Base-by-base conservation (phyloP, 1,140 invertebrate species). In the Portunus trituberculatus region DNA sequence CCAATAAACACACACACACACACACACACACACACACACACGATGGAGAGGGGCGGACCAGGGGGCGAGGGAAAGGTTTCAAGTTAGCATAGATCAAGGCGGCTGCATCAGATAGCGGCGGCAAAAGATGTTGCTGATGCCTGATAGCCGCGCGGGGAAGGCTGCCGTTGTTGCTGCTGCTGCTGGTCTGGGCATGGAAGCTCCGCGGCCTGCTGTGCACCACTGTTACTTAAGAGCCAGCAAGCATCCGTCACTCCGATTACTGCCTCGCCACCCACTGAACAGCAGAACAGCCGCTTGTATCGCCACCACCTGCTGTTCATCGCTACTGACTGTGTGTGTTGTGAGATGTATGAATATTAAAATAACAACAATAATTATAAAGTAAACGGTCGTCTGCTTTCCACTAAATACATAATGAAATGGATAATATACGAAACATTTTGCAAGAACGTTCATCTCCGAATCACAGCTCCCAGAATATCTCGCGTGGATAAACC, bases 11-110 rank as follows among this genome's bases (percentile, higher is more conserved):
- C 67, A 76, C 67, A 76, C 67, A 76, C 67, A 76, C 67, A 76
- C 67, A 76, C 67, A 76, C 67, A 76, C 67, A 76, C 67, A 76
- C 67, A 76, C 67, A 76, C 67, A 76, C 52, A 59, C 52, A 59
- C 52, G 16, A n/a, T 20, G 67, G 67, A n/a, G 52, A 59, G 67
- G 67, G 67, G 67, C 20, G 67, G 67, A n/a, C 16, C 67, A 8
- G 8, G 67, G 6, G 67, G 67, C 67, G 25, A 76, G 67, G 39
- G 39, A 39, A 39, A 39, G 67, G 67, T 25, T 76, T n/a, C 16
- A 76, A 76, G 67, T 76, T 76, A n/a, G 67, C 67, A 76, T 20
- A n/a, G 67, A 76, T 76, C 67, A n/a, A 20, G 67, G 16, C 67
- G 67, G 67, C n/a, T n/a, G 3, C 25, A 76, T 76, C 67, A 76